Evolutionary conservation across 2,113 vertebrate species (phyloP).

Genomic region (Seriola quinqueradiata): DNA sequence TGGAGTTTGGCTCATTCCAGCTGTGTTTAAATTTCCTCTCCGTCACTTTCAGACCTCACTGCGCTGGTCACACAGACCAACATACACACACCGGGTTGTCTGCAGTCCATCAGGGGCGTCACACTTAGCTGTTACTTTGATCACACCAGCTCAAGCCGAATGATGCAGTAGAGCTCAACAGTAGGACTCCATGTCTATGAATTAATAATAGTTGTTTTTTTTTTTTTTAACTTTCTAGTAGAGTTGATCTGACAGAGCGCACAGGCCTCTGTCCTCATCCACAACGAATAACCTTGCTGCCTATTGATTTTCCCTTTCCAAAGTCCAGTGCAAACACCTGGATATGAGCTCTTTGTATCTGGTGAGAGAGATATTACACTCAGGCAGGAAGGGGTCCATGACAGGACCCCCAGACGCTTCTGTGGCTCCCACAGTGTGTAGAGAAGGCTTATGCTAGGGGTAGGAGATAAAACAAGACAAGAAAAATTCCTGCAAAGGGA

Average conservation of each 20-base stretch:
- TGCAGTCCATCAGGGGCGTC: background rate
- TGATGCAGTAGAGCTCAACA: background rate
- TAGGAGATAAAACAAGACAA: background rate
- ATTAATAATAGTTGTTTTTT: background rate
- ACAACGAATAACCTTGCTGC: slow-evolving; percentile 47
- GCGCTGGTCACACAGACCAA: background rate
- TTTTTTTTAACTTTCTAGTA: background rate
- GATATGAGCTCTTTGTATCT: slow-evolving; percentile 16
- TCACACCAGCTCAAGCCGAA: background rate
- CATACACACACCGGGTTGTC: background rate
- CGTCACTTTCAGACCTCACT: background rate
- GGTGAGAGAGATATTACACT: slow-evolving; percentile 1
- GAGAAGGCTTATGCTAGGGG: background rate
- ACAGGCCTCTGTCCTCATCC: slow-evolving; percentile 27
- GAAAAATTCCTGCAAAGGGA: background rate
- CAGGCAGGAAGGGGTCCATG: background rate
- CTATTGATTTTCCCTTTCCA: slow-evolving; percentile 53
- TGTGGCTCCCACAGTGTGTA: background rate
- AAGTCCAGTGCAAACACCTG: slow-evolving; percentile 48
- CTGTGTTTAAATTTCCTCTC: slow-evolving; percentile 4
- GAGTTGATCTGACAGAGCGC: background rate
- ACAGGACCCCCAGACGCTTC: background rate
- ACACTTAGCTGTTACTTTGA: background rate
- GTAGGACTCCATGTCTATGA: slow-evolving; percentile 28
- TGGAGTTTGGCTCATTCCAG: slow-evolving; percentile 22